A percentile compares a stretch with the other conserved stretches of the same genome.
These are phyloP conservation scores for Ctenoplectra terminalis DNA, from an alignment of 1,140 invertebrate species.

Conservation along the genomic window DNA sequence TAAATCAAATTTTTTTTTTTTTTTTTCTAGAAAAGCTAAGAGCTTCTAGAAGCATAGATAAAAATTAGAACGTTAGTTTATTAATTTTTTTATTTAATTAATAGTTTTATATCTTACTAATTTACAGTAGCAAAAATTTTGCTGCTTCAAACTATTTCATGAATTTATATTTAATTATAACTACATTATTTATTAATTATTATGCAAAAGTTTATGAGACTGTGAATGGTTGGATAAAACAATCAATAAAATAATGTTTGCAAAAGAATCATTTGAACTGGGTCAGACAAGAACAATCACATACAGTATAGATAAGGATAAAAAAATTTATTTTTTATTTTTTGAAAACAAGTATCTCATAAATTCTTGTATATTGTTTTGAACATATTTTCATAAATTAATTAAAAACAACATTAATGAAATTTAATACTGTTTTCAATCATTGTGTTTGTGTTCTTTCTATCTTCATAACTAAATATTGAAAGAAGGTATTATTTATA, in stretches of 20 bases:
- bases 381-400: background rate
- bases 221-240: too few species aligned
- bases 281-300: background rate
- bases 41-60: background rate
- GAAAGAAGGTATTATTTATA: background rate
- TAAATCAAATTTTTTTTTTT: background rate
- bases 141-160: background rate
- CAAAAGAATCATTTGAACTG: background rate
- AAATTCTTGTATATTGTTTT: background rate
- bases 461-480: background rate
- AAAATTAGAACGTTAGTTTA: too few species aligned
- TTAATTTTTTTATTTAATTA: background rate
- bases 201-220: too few species aligned
- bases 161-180: background rate
- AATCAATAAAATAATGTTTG: background rate
- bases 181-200: too few species aligned
- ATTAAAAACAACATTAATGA: background rate
- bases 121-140: background rate
- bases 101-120: background rate
- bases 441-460: background rate
- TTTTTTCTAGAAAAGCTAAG: background rate
- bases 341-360: too few species aligned
- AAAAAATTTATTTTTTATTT: too few species aligned
- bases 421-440: background rate
- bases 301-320: background rate